phyloP scores from a whole-genome alignment of 2,113 vertebrate species.

The Megatriorchis doriae region DNA sequence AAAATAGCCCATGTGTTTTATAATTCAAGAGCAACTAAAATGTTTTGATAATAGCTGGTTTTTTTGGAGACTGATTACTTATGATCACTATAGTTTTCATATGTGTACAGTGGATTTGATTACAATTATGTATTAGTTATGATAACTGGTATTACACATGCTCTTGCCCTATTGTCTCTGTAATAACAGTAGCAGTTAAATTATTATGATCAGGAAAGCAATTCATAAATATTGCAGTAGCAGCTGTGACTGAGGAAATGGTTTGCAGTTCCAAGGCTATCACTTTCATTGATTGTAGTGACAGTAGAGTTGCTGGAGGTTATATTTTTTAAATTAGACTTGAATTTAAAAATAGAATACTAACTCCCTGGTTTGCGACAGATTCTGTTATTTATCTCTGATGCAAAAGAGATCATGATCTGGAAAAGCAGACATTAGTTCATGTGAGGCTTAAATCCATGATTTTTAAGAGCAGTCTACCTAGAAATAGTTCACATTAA shows the following conservation, averaged over 20 bases:
- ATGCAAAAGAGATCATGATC: not conserved
- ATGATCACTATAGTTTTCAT: not conserved
- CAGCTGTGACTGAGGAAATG: not conserved
- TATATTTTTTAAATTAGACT: constrained; percentile 16
- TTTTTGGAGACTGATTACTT: not conserved
- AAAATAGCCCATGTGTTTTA: not conserved
- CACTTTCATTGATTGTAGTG: not conserved
- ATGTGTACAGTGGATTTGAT: not conserved
- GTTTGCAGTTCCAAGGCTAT: not conserved
- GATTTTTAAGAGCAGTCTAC: not conserved
- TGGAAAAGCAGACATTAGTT: not conserved
- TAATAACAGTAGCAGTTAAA: not conserved
- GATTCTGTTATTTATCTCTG: not conserved
- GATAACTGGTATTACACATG: not conserved
- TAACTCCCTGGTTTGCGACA: not conserved
- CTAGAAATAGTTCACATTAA: constrained; percentile 46
- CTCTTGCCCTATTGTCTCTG: not conserved
- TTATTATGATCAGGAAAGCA: not conserved
- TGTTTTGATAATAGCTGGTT: not conserved
- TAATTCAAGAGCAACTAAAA: not conserved
- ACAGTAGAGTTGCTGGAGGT: constrained; percentile 13
- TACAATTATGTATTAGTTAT: not conserved
- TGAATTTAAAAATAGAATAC: constrained; percentile 24
- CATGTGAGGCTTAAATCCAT: not conserved
- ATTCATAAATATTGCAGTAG: constrained; percentile 18